phyloP scores from a whole-genome alignment of 2,888 invertebrate species.

The Hyles lineata region DNA sequence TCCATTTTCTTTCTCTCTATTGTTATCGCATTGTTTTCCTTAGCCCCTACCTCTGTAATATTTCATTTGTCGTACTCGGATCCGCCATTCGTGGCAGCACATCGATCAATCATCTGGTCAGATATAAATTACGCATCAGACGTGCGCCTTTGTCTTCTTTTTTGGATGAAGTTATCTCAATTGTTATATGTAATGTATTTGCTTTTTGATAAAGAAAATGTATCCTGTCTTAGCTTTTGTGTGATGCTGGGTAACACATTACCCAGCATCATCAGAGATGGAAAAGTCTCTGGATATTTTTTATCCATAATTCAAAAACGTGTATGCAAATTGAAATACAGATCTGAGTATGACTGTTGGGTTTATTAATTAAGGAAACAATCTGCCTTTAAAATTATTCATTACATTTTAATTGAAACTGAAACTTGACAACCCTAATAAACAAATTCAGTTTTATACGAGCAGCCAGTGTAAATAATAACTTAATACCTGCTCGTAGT shows the following conservation, averaged over 20 bases:
- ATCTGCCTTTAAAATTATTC: background rate
- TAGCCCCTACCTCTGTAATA: background rate
- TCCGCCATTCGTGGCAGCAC: background rate
- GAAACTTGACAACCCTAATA: background rate
- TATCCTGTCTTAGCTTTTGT: too few species aligned
- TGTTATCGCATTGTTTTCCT: background rate
- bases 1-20: too few species aligned
- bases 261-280: too few species aligned
- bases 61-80: conserved; percentile 3
- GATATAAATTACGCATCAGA: conserved; percentile 12
- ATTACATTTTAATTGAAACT: background rate
- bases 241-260: too few species aligned
- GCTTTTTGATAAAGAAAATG: too few species aligned
- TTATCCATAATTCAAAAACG: too few species aligned
- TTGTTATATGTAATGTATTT: background rate
- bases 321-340: too few species aligned
- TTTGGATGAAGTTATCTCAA: background rate
- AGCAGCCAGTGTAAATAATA: conserved; percentile 1
- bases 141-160: background rate
- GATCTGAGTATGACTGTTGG: too few species aligned
- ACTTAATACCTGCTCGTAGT: conserved; percentile 5
- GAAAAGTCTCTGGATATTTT: too few species aligned
- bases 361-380: too few species aligned
- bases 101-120: conserved; percentile 13
- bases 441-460: conserved; percentile 15